Base-by-base conservation (phyloP, 2,888 invertebrate species). In the Xylota sylvarum region DNA sequence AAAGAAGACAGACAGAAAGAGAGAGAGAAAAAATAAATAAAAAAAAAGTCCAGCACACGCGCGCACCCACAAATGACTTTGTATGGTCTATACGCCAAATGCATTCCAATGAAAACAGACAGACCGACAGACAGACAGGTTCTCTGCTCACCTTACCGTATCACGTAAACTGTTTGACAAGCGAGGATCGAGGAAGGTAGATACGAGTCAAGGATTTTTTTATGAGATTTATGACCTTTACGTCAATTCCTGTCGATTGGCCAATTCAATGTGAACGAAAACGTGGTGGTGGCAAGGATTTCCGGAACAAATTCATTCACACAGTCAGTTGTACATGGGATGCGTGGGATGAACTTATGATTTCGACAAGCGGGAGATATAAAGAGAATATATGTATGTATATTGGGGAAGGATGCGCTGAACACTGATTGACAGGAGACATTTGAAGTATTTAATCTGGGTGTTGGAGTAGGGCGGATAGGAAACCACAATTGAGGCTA, bases 171-270 rank as follows among this genome's bases (percentile, higher is more conserved):
- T 43, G 23, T 77, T 32, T 50, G 37, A 60, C 69, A 62, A 14
- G 35, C 67, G 12, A 27, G 32, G 35, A 37, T 48, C 37, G 55
- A 5, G 37, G 32, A n/a, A 4, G 23, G 56, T 50, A 35, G 64
- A 56, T 40, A 58, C 46, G 12, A 37, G 23, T 58, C 30, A 30
- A 35, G 19, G 58, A 80, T 37, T 65, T 65, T 70, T 37, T 74
- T 46, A 40, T 69, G 52, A 69, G 69, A 64, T 76, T 82, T 76
- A 76, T 76, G 55, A 81, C 62, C 76, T 70, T 40, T 70, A 46
- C 56, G 52, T 76, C 62, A 76, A 40, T 62, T 46, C 17, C 58
- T 74, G 74, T 74, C 76, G 55, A 82, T 69, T 69, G 62, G 32
- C 48, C 37, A 69, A 56, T 64, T 62, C 64, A 56, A 56, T 56